Conservation (phyloP, 2,113 vertebrate species). For the Platanista minor region DNA sequence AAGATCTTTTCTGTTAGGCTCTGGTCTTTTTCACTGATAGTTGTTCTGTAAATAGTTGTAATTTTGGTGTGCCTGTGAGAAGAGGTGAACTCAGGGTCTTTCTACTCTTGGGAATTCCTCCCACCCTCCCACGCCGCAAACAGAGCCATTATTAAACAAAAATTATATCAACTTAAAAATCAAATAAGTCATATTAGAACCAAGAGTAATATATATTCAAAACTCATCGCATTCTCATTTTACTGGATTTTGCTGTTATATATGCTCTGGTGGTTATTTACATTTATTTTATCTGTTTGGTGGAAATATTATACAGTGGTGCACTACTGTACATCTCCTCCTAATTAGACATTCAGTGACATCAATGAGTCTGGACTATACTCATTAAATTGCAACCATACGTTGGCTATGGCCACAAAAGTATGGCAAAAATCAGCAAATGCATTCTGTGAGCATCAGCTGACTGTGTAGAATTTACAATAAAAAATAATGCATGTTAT, state of each 20-base stretch:
- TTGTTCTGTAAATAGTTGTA: neutral
- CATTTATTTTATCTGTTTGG: neutral
- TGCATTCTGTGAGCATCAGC: neutral
- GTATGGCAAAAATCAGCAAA: neutral
- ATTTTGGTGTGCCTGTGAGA: neutral
- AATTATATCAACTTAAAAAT: constrained; percentile 18
- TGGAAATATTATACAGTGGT: neutral
- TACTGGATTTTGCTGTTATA: neutral
- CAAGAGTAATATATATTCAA: neutral
- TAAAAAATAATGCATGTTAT: neutral
- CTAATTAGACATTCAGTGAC: neutral
- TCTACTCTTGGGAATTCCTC: neutral
- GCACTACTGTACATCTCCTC: neutral
- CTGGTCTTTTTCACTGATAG: neutral
- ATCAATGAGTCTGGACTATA: neutral
- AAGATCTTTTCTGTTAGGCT: neutral
- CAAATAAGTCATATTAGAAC: neutral
- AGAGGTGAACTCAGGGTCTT: neutral
- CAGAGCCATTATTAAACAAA: neutral
- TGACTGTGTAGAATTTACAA: neutral
- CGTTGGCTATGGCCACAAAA: neutral
- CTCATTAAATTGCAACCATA: neutral
- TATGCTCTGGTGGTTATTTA: neutral
- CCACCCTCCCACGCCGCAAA: accelerated
- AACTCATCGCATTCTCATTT: neutral